These are phyloP conservation scores for Pristionchus fissidentatus DNA, from an alignment of 2,888 invertebrate species.

Conservation along the genomic window DNA sequence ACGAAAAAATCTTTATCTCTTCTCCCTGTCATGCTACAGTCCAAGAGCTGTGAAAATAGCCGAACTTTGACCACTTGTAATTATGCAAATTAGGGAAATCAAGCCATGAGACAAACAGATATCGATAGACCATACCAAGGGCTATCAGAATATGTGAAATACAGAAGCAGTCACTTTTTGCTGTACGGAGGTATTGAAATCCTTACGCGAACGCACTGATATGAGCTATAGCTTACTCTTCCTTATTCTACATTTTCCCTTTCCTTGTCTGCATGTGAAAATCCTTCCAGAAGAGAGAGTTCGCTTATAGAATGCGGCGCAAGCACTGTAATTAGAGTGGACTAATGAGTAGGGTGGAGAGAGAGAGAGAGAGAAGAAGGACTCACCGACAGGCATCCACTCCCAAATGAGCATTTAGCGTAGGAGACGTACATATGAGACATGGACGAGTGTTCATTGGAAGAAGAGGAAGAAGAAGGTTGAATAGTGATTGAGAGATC, in stretches of 20 bases:
- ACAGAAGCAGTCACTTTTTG: too few species aligned
- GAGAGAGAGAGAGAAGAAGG: background rate
- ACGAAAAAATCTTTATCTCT: too few species aligned
- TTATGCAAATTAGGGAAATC: too few species aligned
- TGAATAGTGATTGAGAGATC: background rate
- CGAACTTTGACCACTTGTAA: too few species aligned
- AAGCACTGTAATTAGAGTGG: conserved; percentile 42
- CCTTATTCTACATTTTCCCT: conserved; percentile 9
- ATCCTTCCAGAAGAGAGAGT: conserved; percentile 12
- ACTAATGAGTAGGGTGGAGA: background rate
- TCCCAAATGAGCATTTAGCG: conserved; percentile 36
- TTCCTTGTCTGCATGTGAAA: conserved; percentile 36
- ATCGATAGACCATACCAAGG: too few species aligned
- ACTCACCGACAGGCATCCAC: conserved; percentile 34
- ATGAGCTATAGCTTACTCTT: conserved; percentile 39
- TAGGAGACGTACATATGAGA: conserved; percentile 46
- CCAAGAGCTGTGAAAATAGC: too few species aligned
- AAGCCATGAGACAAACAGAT: too few species aligned
- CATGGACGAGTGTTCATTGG: conserved; percentile 14
- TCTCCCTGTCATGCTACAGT: too few species aligned
- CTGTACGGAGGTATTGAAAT: too few species aligned
- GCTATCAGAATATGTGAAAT: too few species aligned
- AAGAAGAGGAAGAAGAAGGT: conserved; percentile 3
- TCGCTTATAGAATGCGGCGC: conserved; percentile 34
- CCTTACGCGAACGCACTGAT: too few species aligned